These are phyloP conservation scores for Spatula versicolor DNA, from an alignment of 2,797 vertebrate genomes.

Conservation along the genomic window DNA sequence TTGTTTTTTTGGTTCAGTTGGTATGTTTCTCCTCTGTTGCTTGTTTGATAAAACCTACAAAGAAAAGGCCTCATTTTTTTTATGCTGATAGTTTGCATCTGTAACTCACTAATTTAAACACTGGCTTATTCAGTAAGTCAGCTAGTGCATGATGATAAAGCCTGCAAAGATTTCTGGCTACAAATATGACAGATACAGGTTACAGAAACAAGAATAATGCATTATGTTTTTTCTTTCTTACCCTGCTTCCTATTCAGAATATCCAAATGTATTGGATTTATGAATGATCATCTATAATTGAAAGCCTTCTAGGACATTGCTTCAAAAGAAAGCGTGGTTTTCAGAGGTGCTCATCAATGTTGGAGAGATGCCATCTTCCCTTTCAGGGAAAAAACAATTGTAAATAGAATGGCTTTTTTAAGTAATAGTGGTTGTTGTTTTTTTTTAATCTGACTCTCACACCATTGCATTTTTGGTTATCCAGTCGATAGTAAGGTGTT, in stretches of 20 bases:
- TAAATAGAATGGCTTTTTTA: neutral
- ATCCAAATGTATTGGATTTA: neutral
- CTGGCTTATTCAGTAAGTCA: neutral
- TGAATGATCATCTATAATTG: neutral
- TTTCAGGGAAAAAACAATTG: neutral
- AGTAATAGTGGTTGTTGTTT: neutral
- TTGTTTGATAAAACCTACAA: neutral
- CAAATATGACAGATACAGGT: neutral
- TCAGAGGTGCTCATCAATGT: neutral
- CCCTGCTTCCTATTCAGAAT: neutral
- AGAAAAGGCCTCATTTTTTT: neutral
- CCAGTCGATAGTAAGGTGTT: neutral
- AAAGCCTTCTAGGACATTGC: neutral
- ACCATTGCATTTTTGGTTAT: neutral
- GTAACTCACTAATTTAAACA: neutral
- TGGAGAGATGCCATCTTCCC: neutral
- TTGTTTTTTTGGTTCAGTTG: too few relatives aligned
- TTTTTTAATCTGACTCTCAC: neutral
- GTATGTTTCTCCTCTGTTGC: neutral
- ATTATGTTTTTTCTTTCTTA: neutral
- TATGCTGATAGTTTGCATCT: neutral
- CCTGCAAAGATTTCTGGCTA: neutral
- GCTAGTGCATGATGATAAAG: neutral
- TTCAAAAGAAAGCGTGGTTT: neutral
- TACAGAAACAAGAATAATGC: neutral